phyloP scores from a whole-genome alignment of 2,113 vertebrate genomes.

The Redunca redunca region DNA sequence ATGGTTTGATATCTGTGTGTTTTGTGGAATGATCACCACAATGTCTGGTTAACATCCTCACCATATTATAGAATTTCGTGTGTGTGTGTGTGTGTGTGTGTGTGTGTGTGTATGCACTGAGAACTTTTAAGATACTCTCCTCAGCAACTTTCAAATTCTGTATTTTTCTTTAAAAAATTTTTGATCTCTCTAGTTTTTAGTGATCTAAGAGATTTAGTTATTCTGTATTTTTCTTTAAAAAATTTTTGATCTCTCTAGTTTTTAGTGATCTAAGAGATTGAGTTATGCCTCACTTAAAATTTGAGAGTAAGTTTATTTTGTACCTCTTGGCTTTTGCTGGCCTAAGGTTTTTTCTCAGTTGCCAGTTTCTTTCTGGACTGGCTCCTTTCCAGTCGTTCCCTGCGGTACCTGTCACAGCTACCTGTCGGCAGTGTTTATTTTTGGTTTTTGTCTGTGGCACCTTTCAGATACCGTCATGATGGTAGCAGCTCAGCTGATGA shows the following conservation, averaged over 20 bases:
- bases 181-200: not conserved
- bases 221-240: not conserved
- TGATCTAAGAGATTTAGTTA: not conserved
- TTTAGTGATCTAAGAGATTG: not conserved
- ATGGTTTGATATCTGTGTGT: not conserved
- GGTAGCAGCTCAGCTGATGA: rapidly evolving
- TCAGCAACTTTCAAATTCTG: not conserved
- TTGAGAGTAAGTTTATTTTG: not conserved
- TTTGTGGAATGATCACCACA: not conserved
- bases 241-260: not conserved
- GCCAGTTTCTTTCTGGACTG: not conserved
- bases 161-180: not conserved
- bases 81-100: no score
- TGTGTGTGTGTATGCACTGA: not conserved
- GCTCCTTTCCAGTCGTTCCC: not conserved
- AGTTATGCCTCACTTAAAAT: not conserved
- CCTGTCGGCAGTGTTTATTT: not conserved
- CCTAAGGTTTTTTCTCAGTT: not conserved
- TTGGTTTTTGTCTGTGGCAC: not conserved
- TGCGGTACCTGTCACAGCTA: not conserved
- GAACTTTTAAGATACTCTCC: not conserved
- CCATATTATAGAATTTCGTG: no score
- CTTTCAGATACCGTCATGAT: not conserved
- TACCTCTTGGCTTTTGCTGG: not conserved
- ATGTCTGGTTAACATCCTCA: not conserved